Base-by-base conservation (phyloP, 2,888 invertebrate species). In the Erebia epiphron region DNA sequence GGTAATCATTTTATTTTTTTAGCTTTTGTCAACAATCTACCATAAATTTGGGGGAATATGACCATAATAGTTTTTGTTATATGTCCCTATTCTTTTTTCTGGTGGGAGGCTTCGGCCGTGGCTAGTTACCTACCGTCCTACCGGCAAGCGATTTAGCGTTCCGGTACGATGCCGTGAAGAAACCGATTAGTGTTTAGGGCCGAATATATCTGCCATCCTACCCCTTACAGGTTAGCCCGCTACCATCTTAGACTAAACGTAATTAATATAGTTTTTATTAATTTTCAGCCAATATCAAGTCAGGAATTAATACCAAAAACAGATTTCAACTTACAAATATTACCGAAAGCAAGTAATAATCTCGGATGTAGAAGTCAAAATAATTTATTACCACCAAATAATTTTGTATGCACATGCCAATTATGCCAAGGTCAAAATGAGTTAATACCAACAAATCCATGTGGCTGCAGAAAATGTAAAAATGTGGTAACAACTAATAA, bases 281-380 rank as follows among this genome's bases (percentile, higher is more conserved):
- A 54, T 78, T 79, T 68, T 54, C 83, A 87, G 87, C 68, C 74
- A 9, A 74, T 77, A 21, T 43, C 73, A 14, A 76, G 77, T 5
- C 83, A 86, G 70, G 13, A 77, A 1, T 56, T 72, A 56, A 75
- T 77, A 67, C 56, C 72, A n/a, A 66, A 66, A 54, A 72, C 66
- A 35, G 80, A 80, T 26, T 65, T 52, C 54, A 64, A 21, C n/a
- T 21, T 16, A 67, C 50, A n/a, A 56, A 35, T 26, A 35, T 18
- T 26, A 43, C 46, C 35, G 35, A 35, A 7, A 35, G 35, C 7
- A 41, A 21, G 16, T 16, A 56, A 56, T 60, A 60, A 66, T 56
- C 52, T 58, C 2, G 67, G 52, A 10, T 54, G 52, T 13, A 50
- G 58, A 49, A 66, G 21, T 2, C 63, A 49, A 26, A 56, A 35